Evolutionary conservation across 2,888 invertebrate genomes (phyloP).

Genomic region (Lepidochitona cinerea): DNA sequence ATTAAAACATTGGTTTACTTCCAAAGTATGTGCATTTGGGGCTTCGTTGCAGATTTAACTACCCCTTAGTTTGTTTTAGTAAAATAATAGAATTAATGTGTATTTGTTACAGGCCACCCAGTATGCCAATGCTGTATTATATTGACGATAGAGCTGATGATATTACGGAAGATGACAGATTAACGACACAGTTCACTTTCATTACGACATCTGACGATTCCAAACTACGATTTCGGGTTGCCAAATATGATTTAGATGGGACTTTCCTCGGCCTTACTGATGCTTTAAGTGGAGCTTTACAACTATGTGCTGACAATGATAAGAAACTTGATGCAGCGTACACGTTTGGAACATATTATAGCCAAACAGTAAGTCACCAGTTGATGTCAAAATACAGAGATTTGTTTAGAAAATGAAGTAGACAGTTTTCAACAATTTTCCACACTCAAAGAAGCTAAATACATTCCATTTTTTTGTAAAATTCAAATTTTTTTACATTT

Average conservation of each 20-base stretch:
- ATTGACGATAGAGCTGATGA: conserved; percentile 29
- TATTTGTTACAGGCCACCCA: conserved; percentile 45
- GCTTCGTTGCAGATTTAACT: too few species aligned
- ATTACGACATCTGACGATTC: conserved; percentile 35
- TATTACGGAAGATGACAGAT: conserved; percentile 39
- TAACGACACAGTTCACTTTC: conserved; percentile 57
- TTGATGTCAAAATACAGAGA: too few species aligned
- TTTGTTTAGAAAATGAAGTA: too few species aligned
- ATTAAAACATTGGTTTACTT: too few species aligned
- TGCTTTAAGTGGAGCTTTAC: conserved; percentile 62
- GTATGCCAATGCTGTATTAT: conserved; percentile 61
- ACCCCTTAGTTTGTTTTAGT: too few species aligned
- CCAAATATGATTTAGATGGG: conserved; percentile 65
- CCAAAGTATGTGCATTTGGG: too few species aligned
- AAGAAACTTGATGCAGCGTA: conserved; percentile 64
- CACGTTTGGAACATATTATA: conserved; percentile 69
- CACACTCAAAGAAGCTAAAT: too few species aligned
- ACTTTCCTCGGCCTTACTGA: conserved; percentile 62
- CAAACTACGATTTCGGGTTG: conserved; percentile 58
- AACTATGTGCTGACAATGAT: conserved; percentile 66
- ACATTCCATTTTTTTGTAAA: too few species aligned
- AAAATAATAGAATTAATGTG: too few species aligned
- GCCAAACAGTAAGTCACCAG: conserved; percentile 49
- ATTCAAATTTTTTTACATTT: too few species aligned
- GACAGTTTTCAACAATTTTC: too few species aligned